A percentile compares a stretch with the other conserved stretches of the same genome.
Evolutionary conservation across 1,140 invertebrate genomes (phyloP).

Genomic region (Zophobas morio): DNA sequence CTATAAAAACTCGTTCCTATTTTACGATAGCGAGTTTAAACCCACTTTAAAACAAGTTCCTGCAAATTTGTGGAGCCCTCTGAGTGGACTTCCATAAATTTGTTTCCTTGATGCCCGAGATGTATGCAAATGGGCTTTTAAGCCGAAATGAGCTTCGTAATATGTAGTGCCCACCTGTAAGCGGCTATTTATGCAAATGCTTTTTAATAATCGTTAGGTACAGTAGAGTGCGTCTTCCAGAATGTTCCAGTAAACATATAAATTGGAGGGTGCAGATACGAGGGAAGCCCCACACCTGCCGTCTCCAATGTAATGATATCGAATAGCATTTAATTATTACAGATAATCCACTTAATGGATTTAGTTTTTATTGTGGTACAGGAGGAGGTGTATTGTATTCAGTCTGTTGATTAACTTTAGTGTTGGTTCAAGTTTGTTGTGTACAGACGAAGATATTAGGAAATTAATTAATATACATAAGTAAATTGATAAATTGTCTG

Average conservation of each 20-base stretch:
- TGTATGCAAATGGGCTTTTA: conserved; percentile 17
- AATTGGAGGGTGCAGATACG: neutral
- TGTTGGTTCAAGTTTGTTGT: too few relatives aligned
- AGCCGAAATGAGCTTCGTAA: neutral
- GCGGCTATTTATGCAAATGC: conserved; percentile 21
- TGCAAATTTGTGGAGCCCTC: too few relatives aligned
- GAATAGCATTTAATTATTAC: conserved; percentile 12
- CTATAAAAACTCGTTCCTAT: too few relatives aligned
- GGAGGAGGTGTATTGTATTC: neutral
- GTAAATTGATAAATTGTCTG: too few relatives aligned
- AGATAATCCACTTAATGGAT: conserved; percentile 27
- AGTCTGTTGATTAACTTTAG: too few relatives aligned
- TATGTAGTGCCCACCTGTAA: conserved; percentile 19
- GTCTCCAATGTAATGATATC: conserved; percentile 1
- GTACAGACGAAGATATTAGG: too few relatives aligned
- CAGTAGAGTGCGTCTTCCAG: neutral
- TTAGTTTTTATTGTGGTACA: conserved; percentile 20
- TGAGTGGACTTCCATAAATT: conserved; percentile 8
- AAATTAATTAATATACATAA: too few relatives aligned
- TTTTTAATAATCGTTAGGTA: conserved; percentile 23
- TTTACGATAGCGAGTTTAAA: too few relatives aligned
- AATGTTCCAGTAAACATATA: conserved; percentile 10
- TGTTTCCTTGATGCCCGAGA: neutral
- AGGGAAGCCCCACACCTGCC: conserved; percentile 3
- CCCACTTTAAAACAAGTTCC: too few relatives aligned